phyloP scores from a whole-genome alignment of 1,140 invertebrate species.

The Ceratoteleas bidentatus region DNA sequence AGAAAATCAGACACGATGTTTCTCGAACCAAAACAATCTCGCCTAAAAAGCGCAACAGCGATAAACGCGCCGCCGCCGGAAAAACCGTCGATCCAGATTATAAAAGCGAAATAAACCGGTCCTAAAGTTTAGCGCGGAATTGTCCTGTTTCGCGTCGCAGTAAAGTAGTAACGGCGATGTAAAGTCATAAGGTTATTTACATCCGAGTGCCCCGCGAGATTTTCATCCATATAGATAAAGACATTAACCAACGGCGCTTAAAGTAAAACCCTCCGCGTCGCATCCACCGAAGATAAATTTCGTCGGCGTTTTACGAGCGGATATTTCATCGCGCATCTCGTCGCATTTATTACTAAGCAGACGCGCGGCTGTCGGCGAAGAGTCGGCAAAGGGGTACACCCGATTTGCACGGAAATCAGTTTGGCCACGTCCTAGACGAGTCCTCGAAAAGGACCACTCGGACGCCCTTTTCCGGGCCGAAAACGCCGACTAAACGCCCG shows the following conservation, averaged over 20 bases:
- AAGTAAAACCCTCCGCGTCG: slow-evolving; percentile 57
- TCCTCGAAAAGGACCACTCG: slow-evolving; percentile 51
- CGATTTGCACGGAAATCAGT: slow-evolving; percentile 63
- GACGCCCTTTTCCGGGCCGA: slow-evolving; percentile 9
- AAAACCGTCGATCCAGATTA: slow-evolving; percentile 46
- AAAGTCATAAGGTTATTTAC: slow-evolving; percentile 66
- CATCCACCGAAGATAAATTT: slow-evolving; percentile 63
- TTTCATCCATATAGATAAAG: slow-evolving; percentile 66
- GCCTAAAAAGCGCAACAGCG: neutral
- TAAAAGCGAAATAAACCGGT: slow-evolving; percentile 52
- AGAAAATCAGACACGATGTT: too few relatives aligned
- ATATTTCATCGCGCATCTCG: slow-evolving; percentile 64
- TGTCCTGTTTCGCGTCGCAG: slow-evolving; percentile 50
- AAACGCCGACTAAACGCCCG: neutral
- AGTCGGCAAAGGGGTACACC: slow-evolving; percentile 51
- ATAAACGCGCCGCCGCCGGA: slow-evolving; percentile 25
- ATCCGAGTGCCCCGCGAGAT: slow-evolving; percentile 60
- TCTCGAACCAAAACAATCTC: too few relatives aligned
- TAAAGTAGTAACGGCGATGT: slow-evolving; percentile 61
- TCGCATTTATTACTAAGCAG: slow-evolving; percentile 56
- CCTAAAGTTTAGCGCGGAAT: slow-evolving; percentile 39
- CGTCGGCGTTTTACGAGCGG: slow-evolving; percentile 57
- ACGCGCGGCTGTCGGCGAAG: slow-evolving; percentile 59
- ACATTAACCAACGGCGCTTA: slow-evolving; percentile 64
- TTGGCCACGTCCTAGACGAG: slow-evolving; percentile 39